These are phyloP conservation scores for Mungos mungo DNA, from an alignment of 2,113 vertebrate genomes.

Conservation along the genomic window DNA sequence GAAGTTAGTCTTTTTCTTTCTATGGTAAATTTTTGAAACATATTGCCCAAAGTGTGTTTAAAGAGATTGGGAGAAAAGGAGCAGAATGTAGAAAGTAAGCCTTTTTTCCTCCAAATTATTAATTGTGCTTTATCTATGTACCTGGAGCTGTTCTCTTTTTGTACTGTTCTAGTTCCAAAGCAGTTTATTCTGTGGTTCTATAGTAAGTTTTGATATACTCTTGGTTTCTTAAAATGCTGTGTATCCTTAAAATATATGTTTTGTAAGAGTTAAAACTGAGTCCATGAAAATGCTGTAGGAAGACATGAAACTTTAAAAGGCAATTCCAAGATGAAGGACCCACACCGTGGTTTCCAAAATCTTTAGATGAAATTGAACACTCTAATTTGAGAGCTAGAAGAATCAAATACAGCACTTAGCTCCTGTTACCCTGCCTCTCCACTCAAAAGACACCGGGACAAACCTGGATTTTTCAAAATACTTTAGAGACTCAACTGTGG, in stretches of 20 bases:
- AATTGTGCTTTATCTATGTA: constrained; percentile 98
- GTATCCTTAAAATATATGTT: constrained; percentile 94
- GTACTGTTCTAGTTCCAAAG: constrained; percentile 95
- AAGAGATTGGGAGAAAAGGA: constrained; percentile 89
- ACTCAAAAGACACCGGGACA: constrained; percentile 50
- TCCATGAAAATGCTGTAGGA: constrained; percentile 91
- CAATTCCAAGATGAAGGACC: constrained; percentile 90
- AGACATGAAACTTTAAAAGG: constrained; percentile 87
- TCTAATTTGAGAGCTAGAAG: constrained; percentile 84
- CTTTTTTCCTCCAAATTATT: constrained; percentile 92
- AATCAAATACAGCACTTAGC: constrained; percentile 84
- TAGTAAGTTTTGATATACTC: constrained; percentile 96
- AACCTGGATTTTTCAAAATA: constrained; percentile 85
- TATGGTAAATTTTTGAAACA: constrained; percentile 89
- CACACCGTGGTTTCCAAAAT: constrained; percentile 91
- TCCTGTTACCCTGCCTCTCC: constrained; percentile 46
- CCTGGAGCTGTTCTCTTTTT: constrained; percentile 95
- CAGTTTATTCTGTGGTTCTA: constrained; percentile 97
- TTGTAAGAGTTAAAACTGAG: constrained; percentile 98
- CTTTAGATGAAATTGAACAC: constrained; percentile 85
- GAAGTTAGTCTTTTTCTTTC: constrained; percentile 77
- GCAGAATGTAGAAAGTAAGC: constrained; percentile 87
- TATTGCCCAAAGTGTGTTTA: constrained; percentile 97
- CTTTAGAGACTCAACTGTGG: constrained; percentile 86
- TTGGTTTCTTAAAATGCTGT: constrained; percentile 92